A percentile compares a stretch with the other conserved stretches of the same genome.
These are phyloP conservation scores for Flabesymbios commensalis DNA, from an alignment of 2,888 invertebrate genomes.

Conservation along the genomic window DNA sequence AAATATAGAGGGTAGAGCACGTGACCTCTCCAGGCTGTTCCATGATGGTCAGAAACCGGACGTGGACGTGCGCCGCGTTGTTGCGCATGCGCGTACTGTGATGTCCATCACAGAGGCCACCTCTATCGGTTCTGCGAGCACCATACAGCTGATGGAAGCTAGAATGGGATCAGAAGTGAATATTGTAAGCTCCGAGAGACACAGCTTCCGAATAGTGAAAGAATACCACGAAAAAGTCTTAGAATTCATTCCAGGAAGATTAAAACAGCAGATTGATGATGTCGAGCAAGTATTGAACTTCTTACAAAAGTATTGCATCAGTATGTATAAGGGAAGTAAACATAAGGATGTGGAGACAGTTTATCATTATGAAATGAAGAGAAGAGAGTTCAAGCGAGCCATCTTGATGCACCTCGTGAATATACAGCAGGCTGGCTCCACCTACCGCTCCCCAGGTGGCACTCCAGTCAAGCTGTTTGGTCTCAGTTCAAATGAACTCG, in stretches of 20 bases:
- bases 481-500: constrained; percentile 42
- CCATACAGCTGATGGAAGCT: too few relatives aligned
- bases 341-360: background rate
- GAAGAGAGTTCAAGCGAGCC: background rate
- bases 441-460: background rate
- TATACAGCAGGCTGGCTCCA: background rate
- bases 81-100: too few relatives aligned
- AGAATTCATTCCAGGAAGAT: background rate
- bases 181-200: too few relatives aligned
- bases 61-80: too few relatives aligned
- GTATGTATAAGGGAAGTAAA: background rate
- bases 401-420: background rate
- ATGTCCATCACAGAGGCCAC: too few relatives aligned
- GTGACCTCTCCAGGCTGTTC: too few relatives aligned
- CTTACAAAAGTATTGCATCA: background rate
- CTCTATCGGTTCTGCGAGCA: too few relatives aligned
- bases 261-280: background rate
- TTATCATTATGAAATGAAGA: background rate
- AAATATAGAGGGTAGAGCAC: too few relatives aligned
- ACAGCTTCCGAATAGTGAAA: too few relatives aligned
- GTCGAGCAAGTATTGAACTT: background rate
- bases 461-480: constrained; percentile 13
- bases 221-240: background rate
- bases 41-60: too few relatives aligned
- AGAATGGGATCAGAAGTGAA: too few relatives aligned